phyloP scores from a whole-genome alignment of 1,140 invertebrate species.

The Drosophila lowei region DNA sequence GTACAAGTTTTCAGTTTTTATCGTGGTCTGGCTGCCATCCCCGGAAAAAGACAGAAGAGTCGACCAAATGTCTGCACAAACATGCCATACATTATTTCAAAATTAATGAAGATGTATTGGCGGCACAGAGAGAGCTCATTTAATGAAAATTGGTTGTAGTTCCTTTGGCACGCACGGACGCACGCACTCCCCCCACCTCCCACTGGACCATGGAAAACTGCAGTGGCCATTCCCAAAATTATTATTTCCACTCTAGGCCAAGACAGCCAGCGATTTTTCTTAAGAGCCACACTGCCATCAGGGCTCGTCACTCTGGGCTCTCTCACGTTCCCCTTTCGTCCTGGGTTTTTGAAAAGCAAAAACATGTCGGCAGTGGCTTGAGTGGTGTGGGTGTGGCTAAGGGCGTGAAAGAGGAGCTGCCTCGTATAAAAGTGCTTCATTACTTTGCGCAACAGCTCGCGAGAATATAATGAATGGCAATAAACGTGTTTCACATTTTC shows the following conservation, averaged over 20 bases:
- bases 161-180: conserved; percentile 43
- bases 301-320: conserved; percentile 36
- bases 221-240: conserved; percentile 61
- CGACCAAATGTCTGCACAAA: conserved; percentile 66
- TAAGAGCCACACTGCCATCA: conserved; percentile 49
- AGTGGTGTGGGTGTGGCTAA: conserved; percentile 3
- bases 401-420: conserved; percentile 57
- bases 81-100: conserved; percentile 72
- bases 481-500: conserved; percentile 81
- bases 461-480: conserved; percentile 82
- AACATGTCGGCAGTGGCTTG: conserved; percentile 34
- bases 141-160: conserved; percentile 62
- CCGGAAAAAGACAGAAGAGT: conserved; percentile 20
- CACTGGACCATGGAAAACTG: conserved; percentile 26
- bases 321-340: conserved; percentile 1
- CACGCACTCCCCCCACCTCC: conserved; percentile 32
- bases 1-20: conserved; percentile 63
- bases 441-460: conserved; percentile 81
- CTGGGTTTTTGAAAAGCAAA: conserved; percentile 38
- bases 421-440: conserved; percentile 71
- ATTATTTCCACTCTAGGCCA: conserved; percentile 63
- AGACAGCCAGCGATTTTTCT: conserved; percentile 68
- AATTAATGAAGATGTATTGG: conserved; percentile 77
- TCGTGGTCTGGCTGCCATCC: conserved; percentile 30
- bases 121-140: conserved; percentile 42